Evolutionary conservation across 2,113 vertebrate genomes (phyloP).

Genomic region (Chauna torquata): DNA sequence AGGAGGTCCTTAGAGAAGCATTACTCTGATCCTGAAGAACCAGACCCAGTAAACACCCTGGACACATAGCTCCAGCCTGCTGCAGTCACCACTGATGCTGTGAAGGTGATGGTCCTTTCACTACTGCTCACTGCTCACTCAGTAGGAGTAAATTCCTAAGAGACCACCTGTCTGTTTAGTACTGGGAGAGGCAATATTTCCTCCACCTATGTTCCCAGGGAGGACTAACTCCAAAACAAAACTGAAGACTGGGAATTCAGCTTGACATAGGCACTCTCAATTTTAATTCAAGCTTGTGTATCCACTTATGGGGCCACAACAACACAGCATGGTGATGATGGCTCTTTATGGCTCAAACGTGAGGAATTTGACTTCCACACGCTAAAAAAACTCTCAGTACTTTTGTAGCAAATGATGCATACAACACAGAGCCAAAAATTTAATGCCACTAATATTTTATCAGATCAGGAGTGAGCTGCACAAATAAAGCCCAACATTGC

Average conservation of each 20-base stretch:
- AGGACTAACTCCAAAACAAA: neutral
- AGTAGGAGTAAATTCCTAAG: neutral
- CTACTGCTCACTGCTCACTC: neutral
- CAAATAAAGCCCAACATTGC: neutral
- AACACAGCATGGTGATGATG: rapidly evolving
- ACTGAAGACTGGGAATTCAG: neutral
- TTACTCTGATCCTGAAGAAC: neutral
- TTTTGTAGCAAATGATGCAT: neutral
- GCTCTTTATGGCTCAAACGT: neutral
- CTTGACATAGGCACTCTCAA: neutral
- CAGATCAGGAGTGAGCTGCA: neutral
- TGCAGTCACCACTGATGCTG: neutral
- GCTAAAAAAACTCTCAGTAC: neutral
- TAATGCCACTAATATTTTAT: constrained; percentile 17
- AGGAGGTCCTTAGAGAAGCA: neutral
- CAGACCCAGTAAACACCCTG: neutral
- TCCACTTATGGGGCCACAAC: neutral
- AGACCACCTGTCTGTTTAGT: neutral
- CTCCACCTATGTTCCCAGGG: neutral
- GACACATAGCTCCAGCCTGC: neutral
- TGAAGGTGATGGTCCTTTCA: neutral
- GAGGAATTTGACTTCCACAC: neutral
- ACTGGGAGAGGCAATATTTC: neutral
- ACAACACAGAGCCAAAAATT: neutral
- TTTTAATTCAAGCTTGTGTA: neutral